Conservation (phyloP, 2,888 invertebrate genomes). For the Amiota minor region DNA sequence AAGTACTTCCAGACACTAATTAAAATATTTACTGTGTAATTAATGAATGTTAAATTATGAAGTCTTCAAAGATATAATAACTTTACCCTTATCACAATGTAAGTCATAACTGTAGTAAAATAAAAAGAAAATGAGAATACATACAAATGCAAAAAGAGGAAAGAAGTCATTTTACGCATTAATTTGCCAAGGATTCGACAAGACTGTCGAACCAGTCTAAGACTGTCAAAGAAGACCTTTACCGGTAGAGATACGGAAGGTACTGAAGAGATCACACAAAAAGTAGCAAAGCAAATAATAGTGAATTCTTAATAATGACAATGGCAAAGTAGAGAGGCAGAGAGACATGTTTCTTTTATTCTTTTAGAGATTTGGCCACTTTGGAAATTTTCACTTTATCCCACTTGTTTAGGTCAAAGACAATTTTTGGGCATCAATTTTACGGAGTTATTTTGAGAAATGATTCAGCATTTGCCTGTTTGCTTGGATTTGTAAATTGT, state of each 20-base stretch:
- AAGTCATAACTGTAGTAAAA: neutral
- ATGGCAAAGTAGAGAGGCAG: neutral
- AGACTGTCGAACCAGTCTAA: neutral
- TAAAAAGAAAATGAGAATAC: neutral
- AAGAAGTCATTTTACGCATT: constrained; percentile 43
- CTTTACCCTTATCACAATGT: neutral
- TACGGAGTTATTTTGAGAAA: constrained; percentile 54
- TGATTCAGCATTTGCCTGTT: constrained; percentile 65
- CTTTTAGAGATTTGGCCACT: constrained; percentile 63
- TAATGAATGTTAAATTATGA: no score
- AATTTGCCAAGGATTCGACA: constrained; percentile 27
- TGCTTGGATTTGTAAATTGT: constrained; percentile 37
- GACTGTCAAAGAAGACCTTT: neutral
- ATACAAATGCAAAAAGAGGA: neutral
- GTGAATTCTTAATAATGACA: constrained; percentile 35
- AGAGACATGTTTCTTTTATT: constrained; percentile 44
- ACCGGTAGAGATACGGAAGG: neutral
- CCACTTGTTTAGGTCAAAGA: constrained; percentile 37
- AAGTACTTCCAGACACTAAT: no score
- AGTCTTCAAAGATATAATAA: no score
- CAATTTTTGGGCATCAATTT: constrained; percentile 32
- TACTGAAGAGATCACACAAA: constrained; percentile 34
- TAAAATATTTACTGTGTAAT: no score
- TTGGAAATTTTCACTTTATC: constrained; percentile 40
- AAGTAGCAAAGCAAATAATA: constrained; percentile 45